Evolutionary conservation across 2,113 vertebrate species (phyloP).

Genomic region (Laticauda colubrina): DNA sequence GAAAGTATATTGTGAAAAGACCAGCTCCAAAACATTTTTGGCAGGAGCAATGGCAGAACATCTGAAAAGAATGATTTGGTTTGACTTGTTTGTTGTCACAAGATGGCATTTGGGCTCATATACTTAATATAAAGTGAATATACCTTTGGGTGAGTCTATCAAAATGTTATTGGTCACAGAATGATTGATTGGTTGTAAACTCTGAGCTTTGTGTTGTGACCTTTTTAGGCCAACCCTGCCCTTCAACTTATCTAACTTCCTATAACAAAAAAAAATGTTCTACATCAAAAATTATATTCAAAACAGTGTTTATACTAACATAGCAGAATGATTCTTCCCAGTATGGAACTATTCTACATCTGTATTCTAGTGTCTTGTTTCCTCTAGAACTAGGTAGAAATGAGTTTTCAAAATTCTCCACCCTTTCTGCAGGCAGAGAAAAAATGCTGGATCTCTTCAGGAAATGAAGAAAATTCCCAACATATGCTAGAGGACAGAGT

Average conservation of each 20-base stretch:
- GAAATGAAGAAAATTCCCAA: no score
- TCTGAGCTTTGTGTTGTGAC: background rate
- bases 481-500: no score
- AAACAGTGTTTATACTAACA: background rate
- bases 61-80: background rate
- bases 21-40: background rate
- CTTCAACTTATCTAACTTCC: background rate
- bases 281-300: background rate
- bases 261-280: background rate
- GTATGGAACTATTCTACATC: background rate
- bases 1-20: slow-evolving; percentile 1
- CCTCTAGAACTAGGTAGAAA: background rate
- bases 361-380: background rate
- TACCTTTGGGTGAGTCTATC: background rate
- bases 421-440: background rate
- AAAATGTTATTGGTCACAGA: background rate
- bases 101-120: background rate
- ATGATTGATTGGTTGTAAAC: background rate
- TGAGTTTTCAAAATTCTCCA: background rate
- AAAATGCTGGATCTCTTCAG: background rate
- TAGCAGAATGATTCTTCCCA: background rate
- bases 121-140: background rate
- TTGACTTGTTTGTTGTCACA: background rate
- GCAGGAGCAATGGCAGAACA: background rate
- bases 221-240: background rate